A percentile compares a stretch with the other conserved stretches of the same genome.
Evolutionary conservation across 1,140 invertebrate species (phyloP).

Genomic region (Atopsyche davidsoni): DNA sequence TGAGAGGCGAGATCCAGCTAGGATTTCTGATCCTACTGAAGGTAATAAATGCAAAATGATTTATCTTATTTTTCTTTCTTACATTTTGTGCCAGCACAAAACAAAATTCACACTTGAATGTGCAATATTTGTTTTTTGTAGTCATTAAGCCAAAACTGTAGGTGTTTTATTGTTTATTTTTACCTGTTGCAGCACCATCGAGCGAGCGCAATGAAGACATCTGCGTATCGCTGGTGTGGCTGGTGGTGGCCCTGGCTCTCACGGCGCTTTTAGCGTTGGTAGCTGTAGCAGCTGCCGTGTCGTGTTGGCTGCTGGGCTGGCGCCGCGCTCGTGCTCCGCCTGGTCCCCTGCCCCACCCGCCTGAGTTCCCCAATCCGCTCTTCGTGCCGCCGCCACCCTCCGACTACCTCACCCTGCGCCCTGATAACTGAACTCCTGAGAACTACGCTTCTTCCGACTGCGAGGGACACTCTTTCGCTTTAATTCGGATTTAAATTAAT

Average conservation of each 20-base stretch:
- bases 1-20: slow-evolving; percentile 68
- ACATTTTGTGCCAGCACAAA: neutral
- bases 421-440: slow-evolving; percentile 23
- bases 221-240: slow-evolving; percentile 87
- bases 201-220: slow-evolving; percentile 62
- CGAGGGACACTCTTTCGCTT: too few species aligned
- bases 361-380: slow-evolving; percentile 90
- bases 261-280: slow-evolving; percentile 86
- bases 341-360: slow-evolving; percentile 86
- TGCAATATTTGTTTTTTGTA: neutral
- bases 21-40: slow-evolving; percentile 58
- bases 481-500: neutral
- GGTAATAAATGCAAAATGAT: slow-evolving; percentile 44
- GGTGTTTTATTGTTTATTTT: neutral
- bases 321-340: slow-evolving; percentile 75
- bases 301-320: slow-evolving; percentile 92
- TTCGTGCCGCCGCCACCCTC: slow-evolving; percentile 82
- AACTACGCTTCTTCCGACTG: too few species aligned
- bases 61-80: slow-evolving; percentile 2
- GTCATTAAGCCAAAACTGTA: neutral
- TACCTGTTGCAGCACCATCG: slow-evolving; percentile 21
- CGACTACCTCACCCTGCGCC: slow-evolving; percentile 53
- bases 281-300: slow-evolving; percentile 88
- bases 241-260: slow-evolving; percentile 86
- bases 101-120: neutral